Base-by-base conservation (phyloP, 2,797 vertebrate genomes). In the Podarcis siculus region DNA sequence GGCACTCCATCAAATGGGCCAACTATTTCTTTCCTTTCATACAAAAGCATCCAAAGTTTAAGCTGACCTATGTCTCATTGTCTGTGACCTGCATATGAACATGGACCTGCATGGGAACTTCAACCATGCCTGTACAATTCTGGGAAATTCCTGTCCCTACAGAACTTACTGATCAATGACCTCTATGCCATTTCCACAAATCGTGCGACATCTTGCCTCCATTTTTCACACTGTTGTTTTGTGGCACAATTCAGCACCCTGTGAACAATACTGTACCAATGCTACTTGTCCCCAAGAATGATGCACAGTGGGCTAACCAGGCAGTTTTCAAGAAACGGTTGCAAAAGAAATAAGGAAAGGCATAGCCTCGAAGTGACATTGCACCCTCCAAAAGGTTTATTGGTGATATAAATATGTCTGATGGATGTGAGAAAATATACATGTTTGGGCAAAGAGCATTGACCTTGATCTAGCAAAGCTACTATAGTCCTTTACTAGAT, bases 91-190 rank as follows among this genome's bases (percentile, higher is more conserved):
- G 4, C 15, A 32, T 1, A 82, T 67, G 45, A 61, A 75, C 55
- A 84, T 45, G 72, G 61, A 93, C 90, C 88, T 37, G 2, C 67
- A 66, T 55, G 3, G 86, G 78, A 58, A 73, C 85, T 79, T 89
- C 87, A 89, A 37, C 90, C 89, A 91, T 89, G 83, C 79, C 91
- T 85, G 86, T 82, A 88, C 69, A 90, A 79, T 84, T 88, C 83
- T 66, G 81, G 80, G 84, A 66, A 75, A 86, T 86, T 89, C 88
- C 88, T 87, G 91, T 81, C 90, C 87, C 87, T 89, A 73, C 69
- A 91, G 32, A 95, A 64, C 45, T 37, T 80, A 49, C 30, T 55
- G 89, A 69, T 83, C 77, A 90, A 0, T 82, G 71, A 35, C 49
- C 23, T 69, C 73, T 1, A 17, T 82, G 23, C 32, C 13, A 32